phyloP scores from a whole-genome alignment of 2,797 vertebrate genomes.

The Myotis pilosus region DNA sequence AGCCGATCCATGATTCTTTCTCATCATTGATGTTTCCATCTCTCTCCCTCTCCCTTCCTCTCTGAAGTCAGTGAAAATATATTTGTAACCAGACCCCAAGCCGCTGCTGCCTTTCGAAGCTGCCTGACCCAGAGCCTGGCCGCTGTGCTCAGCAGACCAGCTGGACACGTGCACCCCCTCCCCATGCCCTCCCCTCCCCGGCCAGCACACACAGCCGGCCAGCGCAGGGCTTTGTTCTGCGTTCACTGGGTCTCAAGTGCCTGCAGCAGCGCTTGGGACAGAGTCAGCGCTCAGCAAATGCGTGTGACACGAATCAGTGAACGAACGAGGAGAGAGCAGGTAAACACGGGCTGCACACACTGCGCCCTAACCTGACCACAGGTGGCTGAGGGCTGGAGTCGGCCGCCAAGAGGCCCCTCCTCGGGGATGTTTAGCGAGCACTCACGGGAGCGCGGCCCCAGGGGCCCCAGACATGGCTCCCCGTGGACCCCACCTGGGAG shows the following conservation, averaged over 20 bases:
- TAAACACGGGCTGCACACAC: background rate
- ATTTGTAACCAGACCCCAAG: background rate
- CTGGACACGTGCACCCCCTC: rapidly evolving
- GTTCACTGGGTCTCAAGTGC: background rate
- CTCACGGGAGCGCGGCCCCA: background rate
- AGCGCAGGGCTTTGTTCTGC: background rate
- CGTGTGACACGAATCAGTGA: background rate
- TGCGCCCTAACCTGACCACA: rapidly evolving
- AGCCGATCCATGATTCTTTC: too few species aligned
- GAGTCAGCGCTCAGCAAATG: background rate
- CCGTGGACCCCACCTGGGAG: background rate
- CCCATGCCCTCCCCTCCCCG: rapidly evolving
- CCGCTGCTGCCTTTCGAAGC: rapidly evolving
- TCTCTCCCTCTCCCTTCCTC: too few species aligned
- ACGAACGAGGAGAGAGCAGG: background rate
- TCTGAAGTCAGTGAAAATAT: too few species aligned
- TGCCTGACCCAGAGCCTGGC: too few species aligned
- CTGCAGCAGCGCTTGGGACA: background rate
- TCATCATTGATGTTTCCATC: too few species aligned
- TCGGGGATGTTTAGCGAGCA: background rate
- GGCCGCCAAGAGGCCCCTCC: background rate
- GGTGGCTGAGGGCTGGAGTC: background rate
- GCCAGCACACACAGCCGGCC: rapidly evolving
- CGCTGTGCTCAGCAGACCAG: background rate
- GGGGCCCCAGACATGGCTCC: background rate